Evolutionary conservation across 1,140 invertebrate species (phyloP).

Genomic region (Trachymyrmex cornetzi): DNA sequence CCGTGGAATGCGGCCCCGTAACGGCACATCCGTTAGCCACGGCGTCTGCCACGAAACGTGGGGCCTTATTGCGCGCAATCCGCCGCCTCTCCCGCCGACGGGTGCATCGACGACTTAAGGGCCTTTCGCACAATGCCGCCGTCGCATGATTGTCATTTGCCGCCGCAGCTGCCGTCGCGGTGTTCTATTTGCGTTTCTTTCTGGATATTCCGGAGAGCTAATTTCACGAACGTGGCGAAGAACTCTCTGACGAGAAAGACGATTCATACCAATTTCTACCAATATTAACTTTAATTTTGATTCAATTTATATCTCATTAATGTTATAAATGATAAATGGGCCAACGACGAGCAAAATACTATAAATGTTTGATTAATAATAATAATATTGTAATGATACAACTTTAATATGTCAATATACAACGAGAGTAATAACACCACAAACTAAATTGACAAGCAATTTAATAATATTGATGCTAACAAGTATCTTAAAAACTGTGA

Average conservation of each 20-base stretch:
- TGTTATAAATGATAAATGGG: no score
- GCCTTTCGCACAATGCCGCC: constrained; percentile 50
- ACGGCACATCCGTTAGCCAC: constrained; percentile 85
- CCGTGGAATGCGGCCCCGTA: constrained; percentile 84
- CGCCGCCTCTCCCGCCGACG: constrained; percentile 48
- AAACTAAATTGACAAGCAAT: no score
- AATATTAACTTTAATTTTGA: no score
- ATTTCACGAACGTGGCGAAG: neutral
- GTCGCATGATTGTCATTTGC: neutral
- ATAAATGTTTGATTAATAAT: no score
- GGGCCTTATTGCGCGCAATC: constrained; percentile 77
- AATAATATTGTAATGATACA: no score
- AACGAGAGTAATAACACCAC: no score
- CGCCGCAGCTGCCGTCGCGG: neutral
- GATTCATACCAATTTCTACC: no score
- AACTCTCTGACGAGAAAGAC: neutral
- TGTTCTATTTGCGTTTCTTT: constrained; percentile 37
- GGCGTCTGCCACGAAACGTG: constrained; percentile 79
- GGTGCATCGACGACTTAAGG: constrained; percentile 22
- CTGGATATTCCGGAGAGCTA: neutral
- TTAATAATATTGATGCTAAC: no score
- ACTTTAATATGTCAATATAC: no score
- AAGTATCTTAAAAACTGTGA: no score
- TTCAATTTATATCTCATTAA: no score
- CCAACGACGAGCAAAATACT: no score